Conservation (phyloP, 2,888 invertebrate genomes). For the Brassicogethes aeneus region DNA sequence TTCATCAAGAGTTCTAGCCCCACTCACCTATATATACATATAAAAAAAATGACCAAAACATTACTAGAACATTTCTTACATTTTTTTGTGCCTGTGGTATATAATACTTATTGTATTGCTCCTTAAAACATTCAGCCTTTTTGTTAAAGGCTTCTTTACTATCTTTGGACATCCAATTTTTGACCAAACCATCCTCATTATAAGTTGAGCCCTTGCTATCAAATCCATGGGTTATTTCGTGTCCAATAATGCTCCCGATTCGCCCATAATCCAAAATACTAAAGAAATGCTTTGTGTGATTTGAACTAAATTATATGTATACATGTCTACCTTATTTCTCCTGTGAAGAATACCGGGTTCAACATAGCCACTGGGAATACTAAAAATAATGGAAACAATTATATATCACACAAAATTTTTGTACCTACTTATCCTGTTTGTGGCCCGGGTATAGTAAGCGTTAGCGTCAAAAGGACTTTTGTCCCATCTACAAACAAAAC, state of each 20-base stretch:
- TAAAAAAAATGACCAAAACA: not conserved
- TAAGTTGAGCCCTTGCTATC: conserved; percentile 38
- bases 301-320: too few relatives aligned
- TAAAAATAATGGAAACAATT: too few relatives aligned
- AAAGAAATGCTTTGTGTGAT: conserved; percentile 6
- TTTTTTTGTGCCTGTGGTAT: conserved; percentile 33
- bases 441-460: conserved; percentile 54
- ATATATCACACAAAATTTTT: not conserved
- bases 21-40: conserved; percentile 37
- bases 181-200: conserved; percentile 47
- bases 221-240: conserved; percentile 48
- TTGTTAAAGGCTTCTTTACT: conserved; percentile 31
- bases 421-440: conserved; percentile 41
- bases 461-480: conserved; percentile 49
- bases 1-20: conserved; percentile 42
- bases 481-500: conserved; percentile 31
- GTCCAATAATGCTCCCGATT: conserved; percentile 48
- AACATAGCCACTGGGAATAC: conserved; percentile 35
- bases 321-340: conserved; percentile 25
- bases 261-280: conserved; percentile 47
- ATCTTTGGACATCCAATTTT: conserved; percentile 34
- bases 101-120: conserved; percentile 39
- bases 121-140: conserved; percentile 37
- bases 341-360: conserved; percentile 33
- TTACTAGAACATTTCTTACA: conserved; percentile 19